Conservation (phyloP, 2,888 invertebrate genomes). For the Flexamia atlantica region DNA sequence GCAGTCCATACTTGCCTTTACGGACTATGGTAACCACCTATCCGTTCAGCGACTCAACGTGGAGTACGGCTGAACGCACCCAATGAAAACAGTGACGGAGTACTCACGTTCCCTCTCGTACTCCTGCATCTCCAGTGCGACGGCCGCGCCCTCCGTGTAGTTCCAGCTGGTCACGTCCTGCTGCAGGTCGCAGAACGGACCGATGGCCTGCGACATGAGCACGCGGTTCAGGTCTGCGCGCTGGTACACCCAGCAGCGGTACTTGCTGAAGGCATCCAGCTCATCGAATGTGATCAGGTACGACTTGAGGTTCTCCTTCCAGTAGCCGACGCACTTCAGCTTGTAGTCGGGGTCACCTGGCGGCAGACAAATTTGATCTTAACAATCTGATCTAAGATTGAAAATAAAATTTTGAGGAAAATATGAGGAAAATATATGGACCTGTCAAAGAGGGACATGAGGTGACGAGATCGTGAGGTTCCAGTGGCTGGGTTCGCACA, state of each 20-base stretch:
- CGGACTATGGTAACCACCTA: too few relatives aligned
- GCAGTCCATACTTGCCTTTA: too few relatives aligned
- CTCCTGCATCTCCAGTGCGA: slow-evolving; percentile 93
- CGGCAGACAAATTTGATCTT: too few relatives aligned
- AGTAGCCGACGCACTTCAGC: slow-evolving; percentile 98
- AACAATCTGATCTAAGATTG: too few relatives aligned
- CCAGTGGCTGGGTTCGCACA: too few relatives aligned
- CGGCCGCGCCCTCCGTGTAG: slow-evolving; percentile 95
- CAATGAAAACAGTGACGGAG: too few relatives aligned
- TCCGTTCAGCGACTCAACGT: background rate
- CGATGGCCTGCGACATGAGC: slow-evolving; percentile 89
- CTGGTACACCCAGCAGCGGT: slow-evolving; percentile 98
- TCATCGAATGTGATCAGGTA: slow-evolving; percentile 98
- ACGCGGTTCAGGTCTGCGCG: slow-evolving; percentile 94
- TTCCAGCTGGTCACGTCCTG: slow-evolving; percentile 95
- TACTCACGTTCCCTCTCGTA: slow-evolving; percentile 92
- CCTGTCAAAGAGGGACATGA: too few relatives aligned
- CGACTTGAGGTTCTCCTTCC: slow-evolving; percentile 98
- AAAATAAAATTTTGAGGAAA: too few relatives aligned
- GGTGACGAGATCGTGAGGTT: too few relatives aligned
- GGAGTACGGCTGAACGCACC: too few relatives aligned
- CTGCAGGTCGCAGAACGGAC: slow-evolving; percentile 92
- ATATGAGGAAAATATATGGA: too few relatives aligned
- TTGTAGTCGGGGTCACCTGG: slow-evolving; percentile 94
- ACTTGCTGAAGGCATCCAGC: slow-evolving; percentile 96